Evolutionary conservation across 2,888 invertebrate species (phyloP).

Genomic region (Vanessa cardui): DNA sequence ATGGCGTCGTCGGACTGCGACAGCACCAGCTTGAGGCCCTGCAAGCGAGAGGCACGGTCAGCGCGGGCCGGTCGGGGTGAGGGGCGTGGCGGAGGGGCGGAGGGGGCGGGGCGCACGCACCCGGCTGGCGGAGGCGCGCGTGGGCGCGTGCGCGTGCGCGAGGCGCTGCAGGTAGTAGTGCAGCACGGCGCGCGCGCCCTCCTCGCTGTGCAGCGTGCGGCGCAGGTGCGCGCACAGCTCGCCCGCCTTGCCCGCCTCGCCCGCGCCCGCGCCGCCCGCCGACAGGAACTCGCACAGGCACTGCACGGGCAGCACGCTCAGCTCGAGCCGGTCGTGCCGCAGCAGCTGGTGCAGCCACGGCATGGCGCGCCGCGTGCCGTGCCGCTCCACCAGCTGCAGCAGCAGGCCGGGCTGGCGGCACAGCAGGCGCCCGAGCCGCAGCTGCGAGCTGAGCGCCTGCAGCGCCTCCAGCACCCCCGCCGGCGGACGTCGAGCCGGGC

Average conservation of each 20-base stretch:
- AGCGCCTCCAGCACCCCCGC: slow-evolving; percentile 89
- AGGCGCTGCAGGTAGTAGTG: slow-evolving; percentile 94
- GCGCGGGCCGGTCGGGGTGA: not conserved
- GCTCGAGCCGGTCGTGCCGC: slow-evolving; percentile 93
- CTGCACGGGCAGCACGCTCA: slow-evolving; percentile 96
- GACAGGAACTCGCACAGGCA: slow-evolving; percentile 98
- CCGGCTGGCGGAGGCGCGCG: slow-evolving; percentile 89
- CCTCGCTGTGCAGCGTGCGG: slow-evolving; percentile 76
- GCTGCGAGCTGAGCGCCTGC: slow-evolving; percentile 88
- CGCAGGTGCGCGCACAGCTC: slow-evolving; percentile 86
- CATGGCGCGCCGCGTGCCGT: slow-evolving; percentile 96
- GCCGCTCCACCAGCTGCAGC: slow-evolving; percentile 94
- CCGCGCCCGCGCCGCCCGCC: slow-evolving; percentile 83
- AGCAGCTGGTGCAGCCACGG: slow-evolving; percentile 98
- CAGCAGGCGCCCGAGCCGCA: slow-evolving; percentile 93
- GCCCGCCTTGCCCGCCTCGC: slow-evolving; percentile 80
- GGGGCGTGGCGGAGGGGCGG: not conserved
- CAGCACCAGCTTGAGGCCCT: slow-evolving; percentile 89
- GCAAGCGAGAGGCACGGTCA: slow-evolving; percentile 27
- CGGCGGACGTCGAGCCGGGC: slow-evolving; percentile 92
- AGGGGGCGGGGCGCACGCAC: slow-evolving; percentile 49
- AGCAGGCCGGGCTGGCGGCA: slow-evolving; percentile 97
- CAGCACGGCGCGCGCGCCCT: slow-evolving; percentile 91
- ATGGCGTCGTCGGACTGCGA: slow-evolving; percentile 77
- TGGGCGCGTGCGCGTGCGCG: slow-evolving; percentile 90